Conservation (phyloP, 2,888 invertebrate species). For the Drosophila lutescens region DNA sequence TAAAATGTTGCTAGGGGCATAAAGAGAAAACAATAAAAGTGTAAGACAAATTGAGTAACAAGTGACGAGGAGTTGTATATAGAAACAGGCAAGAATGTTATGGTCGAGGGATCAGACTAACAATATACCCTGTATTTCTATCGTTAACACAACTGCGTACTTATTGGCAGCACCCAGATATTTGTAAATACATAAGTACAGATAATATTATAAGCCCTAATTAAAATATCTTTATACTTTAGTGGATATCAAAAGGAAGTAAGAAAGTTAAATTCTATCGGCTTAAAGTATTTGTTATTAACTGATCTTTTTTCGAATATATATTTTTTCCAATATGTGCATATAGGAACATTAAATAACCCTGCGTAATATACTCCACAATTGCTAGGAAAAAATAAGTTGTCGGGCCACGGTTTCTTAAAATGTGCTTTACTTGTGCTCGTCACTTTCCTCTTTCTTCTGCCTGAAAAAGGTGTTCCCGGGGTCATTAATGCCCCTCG, state of each 20-base stretch:
- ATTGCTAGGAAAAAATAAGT: background rate
- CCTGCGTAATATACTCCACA: background rate
- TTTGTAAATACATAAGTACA: no score
- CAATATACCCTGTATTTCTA: background rate
- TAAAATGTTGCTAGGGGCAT: constrained; percentile 36
- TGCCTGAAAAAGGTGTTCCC: constrained; percentile 34
- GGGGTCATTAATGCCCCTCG: constrained; percentile 59
- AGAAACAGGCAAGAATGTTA: background rate
- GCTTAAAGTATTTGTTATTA: no score
- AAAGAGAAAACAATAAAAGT: constrained; percentile 57
- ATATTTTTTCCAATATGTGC: no score
- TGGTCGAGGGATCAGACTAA: background rate
- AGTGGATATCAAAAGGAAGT: no score
- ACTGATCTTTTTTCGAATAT: no score
- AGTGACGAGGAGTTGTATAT: constrained; percentile 49
- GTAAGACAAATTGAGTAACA: constrained; percentile 69
- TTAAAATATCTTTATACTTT: no score
- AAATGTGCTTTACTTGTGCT: constrained; percentile 40
- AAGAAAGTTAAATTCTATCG: no score
- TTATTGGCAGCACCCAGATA: background rate
- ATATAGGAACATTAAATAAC: no score
- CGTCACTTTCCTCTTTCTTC: constrained; percentile 46
- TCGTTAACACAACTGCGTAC: background rate
- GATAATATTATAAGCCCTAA: no score
- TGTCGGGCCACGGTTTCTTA: background rate